Base-by-base conservation (phyloP, 1,140 invertebrate species). In the Meteorus sp. region DNA sequence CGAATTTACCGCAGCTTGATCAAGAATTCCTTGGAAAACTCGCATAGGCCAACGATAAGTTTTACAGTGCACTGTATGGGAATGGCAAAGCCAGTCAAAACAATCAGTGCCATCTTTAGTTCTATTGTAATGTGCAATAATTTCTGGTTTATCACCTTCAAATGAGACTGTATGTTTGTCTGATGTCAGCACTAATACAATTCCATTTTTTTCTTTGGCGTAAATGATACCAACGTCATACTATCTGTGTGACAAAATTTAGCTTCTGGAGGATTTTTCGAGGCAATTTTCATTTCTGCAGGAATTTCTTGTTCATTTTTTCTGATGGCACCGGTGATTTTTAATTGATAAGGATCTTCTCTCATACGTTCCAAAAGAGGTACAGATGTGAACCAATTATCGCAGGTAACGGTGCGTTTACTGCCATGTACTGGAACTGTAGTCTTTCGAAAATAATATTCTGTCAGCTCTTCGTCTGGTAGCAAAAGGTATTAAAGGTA, bases 201-300 rank as follows among this genome's bases (percentile, higher is more conserved):
- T 33, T 33, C 11, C 11, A 33, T 33, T 7, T 47, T 29, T 61
- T 62, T 63, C 39, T 71, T 72, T 41, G 67, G 63, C 2, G 69
- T 68, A 61, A 60, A 61, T 6, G 67, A 65, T 3, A 65, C 23
- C 3, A 74, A 31, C 4, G 66, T 76, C 20, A 60, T 64, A 41
- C 9, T 31, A 50, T 44, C 2, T 19, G 7, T 54, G 52, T 19
- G 1, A 44, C 35, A 22, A 27, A 31, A 44, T 44, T 55, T 1
- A 11, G 55, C 29, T 37, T 59, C 33, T 5, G 44, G 54, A 43
- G 61, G 71, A n/a, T n/a, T n/a, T n/a, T n/a, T n/a, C n/a, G n/a
- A n/a, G n/a, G n/a, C n/a, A n/a, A n/a, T n/a, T n/a, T n/a, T n/a
- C n/a, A n/a, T n/a, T n/a, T n/a, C n/a, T n/a, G n/a, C n/a, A n/a